Percentiles rank a stretch among this genome's conserved stretches.
These are phyloP conservation scores for Vultur gryphus DNA, from an alignment of 2,797 vertebrate genomes.

Conservation along the genomic window DNA sequence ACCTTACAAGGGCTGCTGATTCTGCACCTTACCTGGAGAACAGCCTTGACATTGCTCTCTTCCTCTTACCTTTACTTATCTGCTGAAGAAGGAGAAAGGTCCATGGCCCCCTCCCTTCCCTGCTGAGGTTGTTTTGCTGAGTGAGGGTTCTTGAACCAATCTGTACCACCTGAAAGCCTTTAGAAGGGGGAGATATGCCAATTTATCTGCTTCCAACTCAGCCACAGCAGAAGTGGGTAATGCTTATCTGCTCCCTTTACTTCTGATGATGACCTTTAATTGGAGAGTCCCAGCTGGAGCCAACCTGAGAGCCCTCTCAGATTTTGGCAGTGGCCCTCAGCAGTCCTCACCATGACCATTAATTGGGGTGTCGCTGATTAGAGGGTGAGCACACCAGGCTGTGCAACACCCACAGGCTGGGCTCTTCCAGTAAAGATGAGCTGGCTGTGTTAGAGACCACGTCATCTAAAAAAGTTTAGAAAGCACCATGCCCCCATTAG, in stretches of 20 bases:
- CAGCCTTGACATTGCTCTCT: fast-evolving
- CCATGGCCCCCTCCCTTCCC: not conserved
- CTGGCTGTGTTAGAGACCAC: not conserved
- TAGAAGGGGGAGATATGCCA: not conserved
- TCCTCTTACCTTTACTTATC: not conserved
- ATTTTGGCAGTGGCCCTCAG: not conserved
- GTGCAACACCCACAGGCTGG: not conserved
- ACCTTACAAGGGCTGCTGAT: fast-evolving
- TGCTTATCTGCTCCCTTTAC: not conserved
- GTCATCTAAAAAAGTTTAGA: not conserved
- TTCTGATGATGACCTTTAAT: not conserved
- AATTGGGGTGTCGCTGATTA: not conserved
- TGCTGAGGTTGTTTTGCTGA: not conserved
- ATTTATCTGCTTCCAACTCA: not conserved
- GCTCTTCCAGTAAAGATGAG: not conserved
- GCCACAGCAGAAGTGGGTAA: not conserved
- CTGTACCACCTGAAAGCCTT: not conserved
- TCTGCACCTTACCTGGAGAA: not conserved
- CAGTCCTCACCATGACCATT: not conserved
- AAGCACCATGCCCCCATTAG: not conserved
- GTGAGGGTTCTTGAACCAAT: not conserved
- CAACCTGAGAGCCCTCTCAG: not conserved
- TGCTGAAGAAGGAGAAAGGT: not conserved
- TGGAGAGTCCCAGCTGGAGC: not conserved
- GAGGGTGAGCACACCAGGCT: not conserved